phyloP scores from a whole-genome alignment of 2,113 vertebrate genomes.

The Dasypus novemcinctus region DNA sequence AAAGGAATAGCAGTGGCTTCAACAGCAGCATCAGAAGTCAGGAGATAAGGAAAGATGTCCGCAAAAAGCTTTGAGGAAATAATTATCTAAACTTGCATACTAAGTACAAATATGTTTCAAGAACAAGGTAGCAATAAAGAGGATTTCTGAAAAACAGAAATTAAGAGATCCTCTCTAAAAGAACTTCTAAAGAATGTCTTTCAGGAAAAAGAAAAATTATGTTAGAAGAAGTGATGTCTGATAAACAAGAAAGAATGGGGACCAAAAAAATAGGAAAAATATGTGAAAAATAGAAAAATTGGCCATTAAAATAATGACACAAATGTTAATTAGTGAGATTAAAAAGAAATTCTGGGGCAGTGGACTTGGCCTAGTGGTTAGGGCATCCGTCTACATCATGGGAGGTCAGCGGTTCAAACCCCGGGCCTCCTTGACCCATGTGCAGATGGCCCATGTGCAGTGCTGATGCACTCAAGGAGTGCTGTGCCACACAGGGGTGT shows the following conservation, averaged over 20 bases:
- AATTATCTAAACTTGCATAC: neutral
- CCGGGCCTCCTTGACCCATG: too few relatives aligned
- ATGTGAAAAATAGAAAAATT: neutral
- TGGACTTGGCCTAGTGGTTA: too few relatives aligned
- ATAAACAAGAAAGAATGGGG: neutral
- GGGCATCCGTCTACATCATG: too few relatives aligned
- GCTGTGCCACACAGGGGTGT: too few relatives aligned
- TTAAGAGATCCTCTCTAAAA: neutral
- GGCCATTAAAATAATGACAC: neutral
- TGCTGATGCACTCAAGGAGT: too few relatives aligned
- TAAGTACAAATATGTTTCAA: neutral
- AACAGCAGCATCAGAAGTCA: neutral
- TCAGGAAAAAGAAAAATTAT: neutral
- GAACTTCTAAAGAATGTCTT: neutral
- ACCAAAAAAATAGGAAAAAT: neutral
- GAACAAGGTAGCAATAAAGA: neutral
- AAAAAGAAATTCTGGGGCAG: too few relatives aligned
- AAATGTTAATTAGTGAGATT: neutral
- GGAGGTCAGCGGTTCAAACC: too few relatives aligned
- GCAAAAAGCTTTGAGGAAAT: neutral
- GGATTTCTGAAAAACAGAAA: neutral
- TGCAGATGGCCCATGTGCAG: too few relatives aligned
- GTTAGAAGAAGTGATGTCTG: neutral
- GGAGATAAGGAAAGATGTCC: neutral
- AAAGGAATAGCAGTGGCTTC: neutral